A percentile compares a stretch with the other conserved stretches of the same genome.
These are phyloP conservation scores for Periophthalmodon schlosseri DNA, from an alignment of 2,113 vertebrate genomes.

Conservation along the genomic window DNA sequence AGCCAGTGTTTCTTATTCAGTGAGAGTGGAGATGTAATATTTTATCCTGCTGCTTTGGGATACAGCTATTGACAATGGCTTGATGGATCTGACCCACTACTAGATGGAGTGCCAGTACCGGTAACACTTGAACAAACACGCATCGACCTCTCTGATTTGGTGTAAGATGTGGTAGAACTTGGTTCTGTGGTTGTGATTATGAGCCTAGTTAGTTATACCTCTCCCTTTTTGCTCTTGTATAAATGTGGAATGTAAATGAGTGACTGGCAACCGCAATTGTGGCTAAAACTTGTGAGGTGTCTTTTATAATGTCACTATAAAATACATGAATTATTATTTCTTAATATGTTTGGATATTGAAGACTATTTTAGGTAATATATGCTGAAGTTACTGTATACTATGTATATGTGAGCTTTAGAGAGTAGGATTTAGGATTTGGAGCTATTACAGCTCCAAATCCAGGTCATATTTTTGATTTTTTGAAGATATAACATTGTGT, in stretches of 20 bases:
- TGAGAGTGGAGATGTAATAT: slow-evolving; percentile 31
- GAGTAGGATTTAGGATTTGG: no score
- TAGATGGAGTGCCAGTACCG: slow-evolving; percentile 19
- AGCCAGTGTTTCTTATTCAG: slow-evolving; percentile 41
- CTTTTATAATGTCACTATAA: background rate
- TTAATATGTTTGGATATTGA: background rate
- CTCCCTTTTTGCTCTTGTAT: background rate
- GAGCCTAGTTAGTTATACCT: background rate
- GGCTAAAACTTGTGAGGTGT: background rate
- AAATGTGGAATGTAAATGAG: background rate
- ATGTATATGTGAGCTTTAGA: background rate
- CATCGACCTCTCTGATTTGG: background rate
- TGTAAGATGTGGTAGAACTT: background rate
- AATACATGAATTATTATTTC: background rate
- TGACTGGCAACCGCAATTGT: background rate
- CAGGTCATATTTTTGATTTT: background rate
- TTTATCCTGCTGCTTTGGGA: slow-evolving; percentile 42
- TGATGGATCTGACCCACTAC: slow-evolving; percentile 29
- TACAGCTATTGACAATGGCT: slow-evolving; percentile 38
- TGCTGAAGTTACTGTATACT: background rate
- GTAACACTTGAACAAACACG: slow-evolving; percentile 17
- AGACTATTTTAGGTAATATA: background rate
- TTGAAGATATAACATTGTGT: background rate
- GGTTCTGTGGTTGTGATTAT: background rate
- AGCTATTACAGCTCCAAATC: background rate